Evolutionary conservation across 2,797 vertebrate species (phyloP).

Genomic region (Salmo trutta): DNA sequence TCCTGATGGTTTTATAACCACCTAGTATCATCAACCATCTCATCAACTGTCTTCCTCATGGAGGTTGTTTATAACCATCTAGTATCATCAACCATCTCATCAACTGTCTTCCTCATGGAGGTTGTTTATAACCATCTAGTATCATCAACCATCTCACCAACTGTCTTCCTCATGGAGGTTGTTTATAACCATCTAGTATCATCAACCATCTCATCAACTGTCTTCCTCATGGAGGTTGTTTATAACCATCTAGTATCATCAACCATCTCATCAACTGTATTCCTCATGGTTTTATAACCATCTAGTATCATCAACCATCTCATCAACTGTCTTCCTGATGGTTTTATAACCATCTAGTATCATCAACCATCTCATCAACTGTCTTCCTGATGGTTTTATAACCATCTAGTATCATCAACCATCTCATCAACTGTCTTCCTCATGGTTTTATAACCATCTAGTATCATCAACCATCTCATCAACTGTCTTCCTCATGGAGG

Average conservation of each 20-base stretch:
- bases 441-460: conserved; percentile 37
- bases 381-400: too few species aligned
- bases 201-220: too few species aligned
- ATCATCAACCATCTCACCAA: conserved; percentile 35
- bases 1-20: too few species aligned
- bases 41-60: conserved; percentile 53
- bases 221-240: too few species aligned
- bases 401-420: too few species aligned
- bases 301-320: conserved; percentile 26
- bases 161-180: conserved; percentile 42
- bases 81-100: conserved; percentile 9
- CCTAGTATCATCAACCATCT: background rate
- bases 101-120: too few species aligned
- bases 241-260: too few species aligned
- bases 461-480: conserved; percentile 54
- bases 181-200: conserved; percentile 40
- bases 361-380: too few species aligned
- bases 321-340: conserved; percentile 52
- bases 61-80: conserved; percentile 37
- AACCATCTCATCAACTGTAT: conserved; percentile 48
- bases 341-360: too few species aligned
- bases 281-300: conserved; percentile 36
- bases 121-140: too few species aligned
- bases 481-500: conserved; percentile 46
- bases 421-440: conserved; percentile 51